phyloP scores from a whole-genome alignment of 2,888 invertebrate genomes.

The Pyralis farinalis region DNA sequence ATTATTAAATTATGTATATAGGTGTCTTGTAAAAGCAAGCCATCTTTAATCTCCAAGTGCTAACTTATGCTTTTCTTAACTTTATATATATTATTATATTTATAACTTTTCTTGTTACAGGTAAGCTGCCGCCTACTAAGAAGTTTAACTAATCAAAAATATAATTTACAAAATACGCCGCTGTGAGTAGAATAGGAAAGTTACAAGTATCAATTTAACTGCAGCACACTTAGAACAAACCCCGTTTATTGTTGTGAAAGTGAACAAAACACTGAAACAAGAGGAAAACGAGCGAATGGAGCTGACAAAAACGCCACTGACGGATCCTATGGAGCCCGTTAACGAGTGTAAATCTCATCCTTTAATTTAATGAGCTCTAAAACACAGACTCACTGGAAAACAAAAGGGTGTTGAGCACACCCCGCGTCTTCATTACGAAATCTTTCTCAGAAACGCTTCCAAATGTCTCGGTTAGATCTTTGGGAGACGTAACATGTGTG shows the following conservation, averaged over 20 bases:
- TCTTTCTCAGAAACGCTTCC: slow-evolving; percentile 16
- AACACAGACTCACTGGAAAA: slow-evolving; percentile 61
- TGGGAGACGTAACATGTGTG: slow-evolving; percentile 12
- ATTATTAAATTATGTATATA: too few relatives aligned
- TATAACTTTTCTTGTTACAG: too few relatives aligned
- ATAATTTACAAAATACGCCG: too few relatives aligned
- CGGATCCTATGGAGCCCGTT: slow-evolving; percentile 21
- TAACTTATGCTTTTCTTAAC: too few relatives aligned
- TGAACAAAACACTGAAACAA: not conserved
- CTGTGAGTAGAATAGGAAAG: not conserved
- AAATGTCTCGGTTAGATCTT: slow-evolving; percentile 11
- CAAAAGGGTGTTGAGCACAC: slow-evolving; percentile 57
- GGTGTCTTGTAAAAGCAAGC: too few relatives aligned
- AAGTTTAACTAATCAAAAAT: too few relatives aligned
- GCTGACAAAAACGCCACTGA: slow-evolving; percentile 31
- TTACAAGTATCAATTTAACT: not conserved
- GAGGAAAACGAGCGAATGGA: slow-evolving; percentile 5
- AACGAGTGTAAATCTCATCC: slow-evolving; percentile 61
- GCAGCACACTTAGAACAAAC: not conserved
- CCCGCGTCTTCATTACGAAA: slow-evolving; percentile 52
- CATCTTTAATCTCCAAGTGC: too few relatives aligned
- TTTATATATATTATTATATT: too few relatives aligned
- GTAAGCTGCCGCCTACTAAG: too few relatives aligned
- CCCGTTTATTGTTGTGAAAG: not conserved
- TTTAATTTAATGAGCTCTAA: slow-evolving; percentile 74